These are phyloP conservation scores for Phymatocera aterrima DNA, from an alignment of 2,888 invertebrate species.

Conservation along the genomic window DNA sequence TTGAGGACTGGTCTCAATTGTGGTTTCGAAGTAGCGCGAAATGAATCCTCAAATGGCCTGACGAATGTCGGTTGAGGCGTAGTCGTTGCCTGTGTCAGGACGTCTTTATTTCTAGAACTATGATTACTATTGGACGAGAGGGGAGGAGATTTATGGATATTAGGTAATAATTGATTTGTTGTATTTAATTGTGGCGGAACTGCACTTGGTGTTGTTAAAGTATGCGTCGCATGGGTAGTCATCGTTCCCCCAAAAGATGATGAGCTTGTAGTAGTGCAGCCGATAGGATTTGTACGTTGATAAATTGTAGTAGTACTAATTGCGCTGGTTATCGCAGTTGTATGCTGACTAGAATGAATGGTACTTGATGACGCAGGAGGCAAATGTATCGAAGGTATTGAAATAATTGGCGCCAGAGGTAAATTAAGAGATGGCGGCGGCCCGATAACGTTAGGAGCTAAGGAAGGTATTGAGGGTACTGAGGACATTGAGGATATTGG, in stretches of 20 bases:
- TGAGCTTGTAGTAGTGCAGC: constrained; percentile 76
- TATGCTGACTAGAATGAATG: constrained; percentile 71
- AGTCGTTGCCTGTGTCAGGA: constrained; percentile 42
- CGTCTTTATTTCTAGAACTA: constrained; percentile 58
- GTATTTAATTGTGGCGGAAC: constrained; percentile 54
- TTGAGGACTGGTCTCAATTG: constrained; percentile 63
- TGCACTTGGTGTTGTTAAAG: constrained; percentile 56
- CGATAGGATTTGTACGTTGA: constrained; percentile 75
- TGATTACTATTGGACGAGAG: constrained; percentile 53
- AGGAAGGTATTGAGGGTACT: constrained; percentile 61
- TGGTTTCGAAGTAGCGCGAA: constrained; percentile 66
- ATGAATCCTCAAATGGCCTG: constrained; percentile 72
- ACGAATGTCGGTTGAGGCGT: constrained; percentile 68
- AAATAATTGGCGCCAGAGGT: constrained; percentile 64
- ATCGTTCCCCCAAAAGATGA: constrained; percentile 75
- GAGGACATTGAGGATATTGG: constrained; percentile 53
- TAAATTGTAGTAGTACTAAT: constrained; percentile 56
- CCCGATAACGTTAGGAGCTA: constrained; percentile 61
- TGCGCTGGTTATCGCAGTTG: constrained; percentile 62
- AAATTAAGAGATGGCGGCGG: constrained; percentile 58
- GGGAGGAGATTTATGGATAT: constrained; percentile 60
- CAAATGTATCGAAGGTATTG: constrained; percentile 66
- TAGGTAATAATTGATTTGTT: constrained; percentile 54
- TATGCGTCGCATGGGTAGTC: constrained; percentile 67
- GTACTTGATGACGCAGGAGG: constrained; percentile 65